Conservation (phyloP, 2,888 invertebrate species). For the Tyria jacobaeae region DNA sequence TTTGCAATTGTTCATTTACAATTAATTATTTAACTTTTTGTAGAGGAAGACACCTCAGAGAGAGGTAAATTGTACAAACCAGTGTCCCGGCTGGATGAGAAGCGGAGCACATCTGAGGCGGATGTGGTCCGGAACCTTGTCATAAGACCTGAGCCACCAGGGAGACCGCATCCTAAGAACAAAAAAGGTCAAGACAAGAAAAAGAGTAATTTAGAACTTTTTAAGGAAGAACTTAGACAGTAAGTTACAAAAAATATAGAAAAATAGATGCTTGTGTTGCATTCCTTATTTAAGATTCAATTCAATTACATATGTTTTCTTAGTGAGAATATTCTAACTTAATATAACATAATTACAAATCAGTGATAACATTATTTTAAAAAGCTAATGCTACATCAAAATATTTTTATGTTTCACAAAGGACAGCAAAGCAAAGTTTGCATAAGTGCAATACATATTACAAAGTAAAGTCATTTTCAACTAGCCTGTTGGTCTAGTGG, state of each 20-base stretch:
- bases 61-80: constrained; percentile 98
- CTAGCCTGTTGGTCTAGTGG: too few relatives aligned
- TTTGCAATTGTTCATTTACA: not conserved
- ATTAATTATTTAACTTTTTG: not conserved
- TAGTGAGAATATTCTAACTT: too few relatives aligned
- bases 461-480: too few relatives aligned
- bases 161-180: constrained; percentile 59
- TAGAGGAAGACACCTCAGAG: constrained; percentile 95
- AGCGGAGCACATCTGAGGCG: constrained; percentile 62
- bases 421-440: too few relatives aligned
- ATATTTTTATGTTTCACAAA: too few relatives aligned
- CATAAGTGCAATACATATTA: too few relatives aligned
- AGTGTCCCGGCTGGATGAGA: constrained; percentile 90
- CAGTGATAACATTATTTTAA: too few relatives aligned
- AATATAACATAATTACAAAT: too few relatives aligned
- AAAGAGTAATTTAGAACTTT: constrained; percentile 98
- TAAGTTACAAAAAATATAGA: constrained; percentile 73
- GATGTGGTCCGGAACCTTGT: constrained; percentile 84
- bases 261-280: too few relatives aligned
- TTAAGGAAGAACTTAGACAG: constrained; percentile 99
- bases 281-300: too few relatives aligned
- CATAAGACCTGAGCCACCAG: constrained; percentile 75
- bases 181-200: constrained; percentile 90
- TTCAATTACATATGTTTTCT: too few relatives aligned
- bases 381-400: too few relatives aligned